Evolutionary conservation across 2,888 invertebrate genomes (phyloP), one percentile per base, ranked within the genome.

Genomic region (Caenorhabditis sp.): DNA sequence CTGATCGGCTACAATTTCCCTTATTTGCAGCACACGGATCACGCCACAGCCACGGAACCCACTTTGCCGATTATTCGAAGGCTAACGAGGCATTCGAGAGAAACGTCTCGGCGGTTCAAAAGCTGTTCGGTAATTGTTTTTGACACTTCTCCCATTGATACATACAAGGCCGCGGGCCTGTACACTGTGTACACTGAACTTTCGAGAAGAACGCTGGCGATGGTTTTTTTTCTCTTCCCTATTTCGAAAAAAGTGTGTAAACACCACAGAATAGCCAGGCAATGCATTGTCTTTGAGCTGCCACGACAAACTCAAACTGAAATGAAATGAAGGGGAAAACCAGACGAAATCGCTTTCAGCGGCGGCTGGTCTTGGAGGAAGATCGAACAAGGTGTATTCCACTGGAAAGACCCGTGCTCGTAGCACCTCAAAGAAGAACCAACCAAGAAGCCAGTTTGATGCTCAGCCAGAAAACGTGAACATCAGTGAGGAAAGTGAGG

Each of bases 381-480:
- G 40, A 47, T 37, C 76, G 24, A 62, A 37, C n/a, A 62, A 79
- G 58, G 70, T 71, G 4, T 74, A 69, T 18, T 26, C 55, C 2
- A 24, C 69, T 20, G 58, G 53, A n/a, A 83, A 83, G 55, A 76
- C 79, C 18, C 60, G 80, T 55, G 83, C 80, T 60, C 72, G 74
- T 15, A 80, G 83, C 60, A 53, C 80, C 20, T 80, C 83, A 9
- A 83, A 80, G 64, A 77, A 81, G 44, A 76, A 76, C 58, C 72
- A 68, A 55, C 64, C 83, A 28, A 82, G 81, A 55, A 83, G 81
- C 61, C 84, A 84, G 20, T 87, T 83, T 47, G 87, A 87, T 58
- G 87, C 87, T n/a, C 87, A 87, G 55, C 85, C 87, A 15, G 87
- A 87, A 51, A 82, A 84, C 65, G 84, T 82, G 40, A 82, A 84